A percentile compares a stretch with the other conserved stretches of the same genome.
Conservation (phyloP, 30 jellyfish, hydroid and myxozoan genomes). For the Aurelia sp. region DNA sequence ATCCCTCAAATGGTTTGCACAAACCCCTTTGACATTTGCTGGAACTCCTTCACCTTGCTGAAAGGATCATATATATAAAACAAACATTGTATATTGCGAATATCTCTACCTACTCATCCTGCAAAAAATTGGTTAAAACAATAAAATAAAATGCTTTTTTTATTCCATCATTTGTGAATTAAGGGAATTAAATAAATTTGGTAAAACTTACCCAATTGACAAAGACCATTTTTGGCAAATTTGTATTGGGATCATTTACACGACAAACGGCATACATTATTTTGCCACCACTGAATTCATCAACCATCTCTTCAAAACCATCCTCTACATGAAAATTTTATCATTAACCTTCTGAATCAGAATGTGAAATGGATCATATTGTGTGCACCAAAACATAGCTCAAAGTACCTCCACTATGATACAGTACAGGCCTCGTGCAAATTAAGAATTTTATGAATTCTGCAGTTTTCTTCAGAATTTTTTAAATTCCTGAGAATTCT, state of each 20-base stretch:
- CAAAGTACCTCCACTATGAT: neutral
- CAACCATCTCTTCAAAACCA: slow-evolving; percentile 94
- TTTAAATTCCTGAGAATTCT: too few species aligned
- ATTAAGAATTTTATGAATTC: too few species aligned
- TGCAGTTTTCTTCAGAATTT: too few species aligned
- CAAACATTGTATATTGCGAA: neutral
- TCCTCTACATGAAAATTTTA: slow-evolving; percentile 64
- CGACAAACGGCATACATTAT: slow-evolving; percentile 89
- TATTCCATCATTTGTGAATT: neutral
- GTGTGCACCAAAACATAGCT: neutral
- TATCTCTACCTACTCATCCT: neutral
- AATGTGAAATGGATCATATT: neutral
- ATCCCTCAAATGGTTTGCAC: slow-evolving; percentile 94
- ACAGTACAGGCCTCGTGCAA: too few species aligned
- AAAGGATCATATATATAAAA: neutral
- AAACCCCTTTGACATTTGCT: slow-evolving; percentile 84
- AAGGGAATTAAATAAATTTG: too few species aligned
- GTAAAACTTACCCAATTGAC: slow-evolving; percentile 85
- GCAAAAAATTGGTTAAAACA: neutral
- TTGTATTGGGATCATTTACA: slow-evolving; percentile 92
- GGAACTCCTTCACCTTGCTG: slow-evolving; percentile 99
- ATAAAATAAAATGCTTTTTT: neutral
- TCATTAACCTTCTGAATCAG: too few species aligned
- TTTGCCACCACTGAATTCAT: slow-evolving; percentile 90
- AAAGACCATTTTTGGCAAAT: slow-evolving; percentile 90